These are phyloP conservation scores for Pipa parva DNA, from an alignment of 2,113 vertebrate genomes.

Conservation along the genomic window DNA sequence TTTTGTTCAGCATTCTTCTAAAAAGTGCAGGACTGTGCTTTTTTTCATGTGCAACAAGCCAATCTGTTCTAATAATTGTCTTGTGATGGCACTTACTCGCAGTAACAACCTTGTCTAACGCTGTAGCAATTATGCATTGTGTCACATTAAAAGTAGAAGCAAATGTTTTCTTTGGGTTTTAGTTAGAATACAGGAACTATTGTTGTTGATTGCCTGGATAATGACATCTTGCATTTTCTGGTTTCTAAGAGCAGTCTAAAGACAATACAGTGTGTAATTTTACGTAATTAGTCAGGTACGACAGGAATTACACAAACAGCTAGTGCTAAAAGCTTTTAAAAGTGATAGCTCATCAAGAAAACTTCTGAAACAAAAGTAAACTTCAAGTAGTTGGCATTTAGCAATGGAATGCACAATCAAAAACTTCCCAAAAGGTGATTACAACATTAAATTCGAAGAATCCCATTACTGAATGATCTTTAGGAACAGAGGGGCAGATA, in stretches of 20 bases:
- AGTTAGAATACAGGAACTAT: constrained; percentile 1
- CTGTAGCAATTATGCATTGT: constrained; percentile 8
- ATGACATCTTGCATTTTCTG: constrained; percentile 7
- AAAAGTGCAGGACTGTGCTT: not conserved
- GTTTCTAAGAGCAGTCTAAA: not conserved
- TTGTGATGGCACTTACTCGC: not conserved
- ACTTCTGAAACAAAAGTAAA: not conserved
- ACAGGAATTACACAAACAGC: not conserved
- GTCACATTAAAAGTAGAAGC: constrained; percentile 1
- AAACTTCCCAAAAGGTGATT: no score
- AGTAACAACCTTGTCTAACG: not conserved
- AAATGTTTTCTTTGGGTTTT: constrained; percentile 8
- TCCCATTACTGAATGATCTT: no score
- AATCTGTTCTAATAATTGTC: constrained; percentile 7
- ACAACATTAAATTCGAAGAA: no score
- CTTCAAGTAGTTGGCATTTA: not conserved
- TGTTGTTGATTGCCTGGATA: constrained; percentile 4
- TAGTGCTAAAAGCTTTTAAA: not conserved
- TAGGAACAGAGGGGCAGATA: no score
- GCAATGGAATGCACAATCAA: no score
- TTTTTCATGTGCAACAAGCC: constrained; percentile 7
- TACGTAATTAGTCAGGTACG: constrained; percentile 10
- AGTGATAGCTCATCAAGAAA: not conserved
- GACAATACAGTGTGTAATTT: constrained; percentile 5
- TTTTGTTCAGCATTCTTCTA: not conserved